phyloP scores from a whole-genome alignment of 2,113 vertebrate genomes.

The Harpagus bidentatus region DNA sequence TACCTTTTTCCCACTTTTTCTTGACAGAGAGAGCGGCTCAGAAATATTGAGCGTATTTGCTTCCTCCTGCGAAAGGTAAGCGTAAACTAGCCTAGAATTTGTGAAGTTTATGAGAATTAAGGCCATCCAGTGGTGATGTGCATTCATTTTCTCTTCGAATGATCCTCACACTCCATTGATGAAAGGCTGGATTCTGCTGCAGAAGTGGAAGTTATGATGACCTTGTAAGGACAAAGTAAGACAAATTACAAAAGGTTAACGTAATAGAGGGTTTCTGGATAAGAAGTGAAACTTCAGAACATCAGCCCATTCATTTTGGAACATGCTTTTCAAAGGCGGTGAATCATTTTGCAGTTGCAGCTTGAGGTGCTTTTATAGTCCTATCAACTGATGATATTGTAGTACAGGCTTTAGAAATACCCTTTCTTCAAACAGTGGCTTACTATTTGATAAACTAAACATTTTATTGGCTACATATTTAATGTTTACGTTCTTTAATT shows the following conservation, averaged over 20 bases:
- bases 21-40: slow-evolving; percentile 89
- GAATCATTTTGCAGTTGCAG: not conserved
- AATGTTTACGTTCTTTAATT: not conserved
- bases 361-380: not conserved
- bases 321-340: not conserved
- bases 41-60: slow-evolving; percentile 97
- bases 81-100: not conserved
- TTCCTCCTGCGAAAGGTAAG: slow-evolving; percentile 95
- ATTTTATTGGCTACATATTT: not conserved
- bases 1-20: not conserved
- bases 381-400: not conserved
- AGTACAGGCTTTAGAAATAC: not conserved
- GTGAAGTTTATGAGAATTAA: not conserved
- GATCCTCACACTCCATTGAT: not conserved
- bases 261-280: not conserved
- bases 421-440: not conserved
- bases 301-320: not conserved
- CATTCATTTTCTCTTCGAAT: not conserved
- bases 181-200: not conserved
- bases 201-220: not conserved
- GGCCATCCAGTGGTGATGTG: not conserved
- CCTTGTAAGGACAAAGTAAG: not conserved
- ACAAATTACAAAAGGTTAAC: not conserved
- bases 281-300: not conserved
- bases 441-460: not conserved